Percentiles rank a stretch among this genome's conserved stretches.
phyloP scores from a whole-genome alignment of 2,797 vertebrate genomes.

The Argyrosomus regius region DNA sequence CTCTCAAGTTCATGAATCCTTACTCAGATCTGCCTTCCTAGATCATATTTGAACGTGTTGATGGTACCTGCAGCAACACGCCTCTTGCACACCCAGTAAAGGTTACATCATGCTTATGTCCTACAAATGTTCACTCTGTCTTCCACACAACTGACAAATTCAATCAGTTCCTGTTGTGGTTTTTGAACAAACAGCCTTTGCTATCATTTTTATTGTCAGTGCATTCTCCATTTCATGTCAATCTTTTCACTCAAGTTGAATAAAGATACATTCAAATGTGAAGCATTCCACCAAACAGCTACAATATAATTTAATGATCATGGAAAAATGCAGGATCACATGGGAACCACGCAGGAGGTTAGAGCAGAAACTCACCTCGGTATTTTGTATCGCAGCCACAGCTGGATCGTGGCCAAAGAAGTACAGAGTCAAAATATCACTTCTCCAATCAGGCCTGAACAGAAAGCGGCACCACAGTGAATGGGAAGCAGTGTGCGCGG shows the following conservation, averaged over 20 bases:
- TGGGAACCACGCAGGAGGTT: background rate
- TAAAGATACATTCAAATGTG: background rate
- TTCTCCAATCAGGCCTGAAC: slow-evolving; percentile 48
- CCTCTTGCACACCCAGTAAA: background rate
- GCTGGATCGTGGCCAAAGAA: slow-evolving; percentile 29
- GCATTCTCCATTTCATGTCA: background rate
- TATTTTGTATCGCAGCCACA: slow-evolving; percentile 22
- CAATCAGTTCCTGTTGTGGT: background rate
- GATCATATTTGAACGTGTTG: background rate
- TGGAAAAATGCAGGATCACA: background rate
- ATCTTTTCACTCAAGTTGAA: background rate
- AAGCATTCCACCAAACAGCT: background rate
- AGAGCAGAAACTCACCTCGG: slow-evolving; percentile 4
- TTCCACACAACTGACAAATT: background rate
- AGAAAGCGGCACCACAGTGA: slow-evolving; percentile 45
- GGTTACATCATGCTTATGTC: background rate
- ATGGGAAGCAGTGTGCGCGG: slow-evolving; percentile 45
- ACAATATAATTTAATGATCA: background rate
- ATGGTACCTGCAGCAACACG: background rate
- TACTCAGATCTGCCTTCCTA: background rate
- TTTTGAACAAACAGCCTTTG: background rate
- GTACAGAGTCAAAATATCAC: slow-evolving; percentile 36
- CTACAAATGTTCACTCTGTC: background rate
- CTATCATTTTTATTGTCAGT: background rate
- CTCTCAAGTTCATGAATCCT: background rate